phyloP scores from a whole-genome alignment of 1,140 invertebrate genomes.

The Drosophila sturtevanti region DNA sequence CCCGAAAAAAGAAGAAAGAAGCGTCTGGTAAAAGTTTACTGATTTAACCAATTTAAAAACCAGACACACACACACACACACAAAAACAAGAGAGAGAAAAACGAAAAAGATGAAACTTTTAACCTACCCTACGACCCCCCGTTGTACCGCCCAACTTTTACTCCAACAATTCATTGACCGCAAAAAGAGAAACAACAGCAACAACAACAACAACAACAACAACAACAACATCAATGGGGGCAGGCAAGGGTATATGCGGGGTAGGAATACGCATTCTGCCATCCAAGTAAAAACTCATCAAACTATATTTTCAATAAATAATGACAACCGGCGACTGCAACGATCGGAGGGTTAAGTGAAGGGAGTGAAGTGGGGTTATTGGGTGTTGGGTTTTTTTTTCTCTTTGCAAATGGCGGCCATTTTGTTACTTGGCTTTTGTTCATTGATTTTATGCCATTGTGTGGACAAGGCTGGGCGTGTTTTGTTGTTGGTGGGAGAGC shows the following conservation, averaged over 20 bases:
- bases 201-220: slow-evolving; percentile 13
- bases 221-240: background rate
- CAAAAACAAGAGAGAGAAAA: slow-evolving; percentile 37
- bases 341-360: background rate
- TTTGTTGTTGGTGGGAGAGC: slow-evolving; percentile 5
- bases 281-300: slow-evolving; percentile 76
- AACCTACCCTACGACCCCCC: no score
- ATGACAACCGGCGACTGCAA: slow-evolving; percentile 51
- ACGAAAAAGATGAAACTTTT: slow-evolving; percentile 35
- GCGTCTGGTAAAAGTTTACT: slow-evolving; percentile 58
- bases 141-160: no score
- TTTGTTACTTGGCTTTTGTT: slow-evolving; percentile 43
- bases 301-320: slow-evolving; percentile 81
- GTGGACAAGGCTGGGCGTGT: slow-evolving; percentile 2
- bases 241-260: background rate
- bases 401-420: slow-evolving; percentile 47
- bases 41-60: slow-evolving; percentile 71
- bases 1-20: slow-evolving; percentile 3
- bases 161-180: slow-evolving; percentile 61
- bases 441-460: slow-evolving; percentile 75
- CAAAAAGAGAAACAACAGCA: slow-evolving; percentile 58
- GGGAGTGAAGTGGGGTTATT: background rate
- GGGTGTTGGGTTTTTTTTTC: no score
- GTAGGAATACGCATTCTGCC: slow-evolving; percentile 4
- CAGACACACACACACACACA: slow-evolving; percentile 22